phyloP scores from a whole-genome alignment of 2,888 invertebrate genomes.

The Acrobasis repandana region DNA sequence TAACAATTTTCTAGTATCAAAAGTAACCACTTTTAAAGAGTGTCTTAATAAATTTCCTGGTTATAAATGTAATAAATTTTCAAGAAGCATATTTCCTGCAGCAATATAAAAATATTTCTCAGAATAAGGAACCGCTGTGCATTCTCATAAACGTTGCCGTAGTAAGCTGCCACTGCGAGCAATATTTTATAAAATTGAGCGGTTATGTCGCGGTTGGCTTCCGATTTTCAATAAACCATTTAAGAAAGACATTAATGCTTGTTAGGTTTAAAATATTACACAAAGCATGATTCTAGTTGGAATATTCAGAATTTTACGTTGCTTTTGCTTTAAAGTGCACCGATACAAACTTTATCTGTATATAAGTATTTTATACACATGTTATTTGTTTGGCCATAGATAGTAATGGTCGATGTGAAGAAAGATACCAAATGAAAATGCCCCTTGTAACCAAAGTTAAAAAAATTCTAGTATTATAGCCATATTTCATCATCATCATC shows the following conservation, averaged over 20 bases:
- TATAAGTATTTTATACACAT: no score
- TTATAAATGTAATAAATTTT: slow-evolving; percentile 5
- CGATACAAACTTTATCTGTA: no score
- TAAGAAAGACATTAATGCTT: slow-evolving; percentile 51
- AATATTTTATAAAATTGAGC: slow-evolving; percentile 56
- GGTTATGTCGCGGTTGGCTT: slow-evolving; percentile 44
- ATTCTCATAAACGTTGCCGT: slow-evolving; percentile 4
- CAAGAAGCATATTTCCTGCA: not conserved
- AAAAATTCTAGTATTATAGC: no score
- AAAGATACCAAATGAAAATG: no score
- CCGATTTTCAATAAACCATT: slow-evolving; percentile 57
- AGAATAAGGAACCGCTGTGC: slow-evolving; percentile 7
- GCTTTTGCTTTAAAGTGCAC: no score
- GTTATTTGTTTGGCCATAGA: no score
- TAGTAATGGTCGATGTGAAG: no score
- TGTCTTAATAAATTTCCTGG: not conserved
- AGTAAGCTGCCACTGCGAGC: slow-evolving; percentile 18
- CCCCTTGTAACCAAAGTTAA: no score
- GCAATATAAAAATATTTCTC: slow-evolving; percentile 15
- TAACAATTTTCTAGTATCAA: not conserved
- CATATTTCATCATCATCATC: no score
- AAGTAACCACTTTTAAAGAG: not conserved
- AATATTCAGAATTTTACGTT: not conserved
- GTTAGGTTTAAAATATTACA: slow-evolving; percentile 54
- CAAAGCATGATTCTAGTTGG: not conserved